Evolutionary conservation across 2,797 vertebrate species (phyloP).

Genomic region (Knipowitschia caucasica): DNA sequence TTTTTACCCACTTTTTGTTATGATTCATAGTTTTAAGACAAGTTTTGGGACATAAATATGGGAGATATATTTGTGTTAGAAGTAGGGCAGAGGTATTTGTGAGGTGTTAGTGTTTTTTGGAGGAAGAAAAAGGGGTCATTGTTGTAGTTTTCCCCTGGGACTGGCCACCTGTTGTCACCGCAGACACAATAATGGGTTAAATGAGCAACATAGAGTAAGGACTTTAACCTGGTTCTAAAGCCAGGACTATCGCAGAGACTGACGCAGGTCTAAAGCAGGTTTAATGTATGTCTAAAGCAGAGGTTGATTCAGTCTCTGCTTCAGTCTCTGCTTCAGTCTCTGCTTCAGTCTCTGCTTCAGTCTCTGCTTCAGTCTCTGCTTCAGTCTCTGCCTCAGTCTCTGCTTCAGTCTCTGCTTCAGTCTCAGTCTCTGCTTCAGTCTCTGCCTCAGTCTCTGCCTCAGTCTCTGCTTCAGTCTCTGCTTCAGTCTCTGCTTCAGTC

Average conservation of each 20-base stretch:
- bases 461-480: no score
- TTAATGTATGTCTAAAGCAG: not conserved
- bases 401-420: no score
- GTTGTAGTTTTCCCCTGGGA: conserved; percentile 14
- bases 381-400: no score
- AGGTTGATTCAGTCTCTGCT: no score
- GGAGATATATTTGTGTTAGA: rapidly evolving
- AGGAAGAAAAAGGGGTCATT: not conserved
- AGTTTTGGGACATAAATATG: not conserved
- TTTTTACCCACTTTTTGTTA: conserved; percentile 23
- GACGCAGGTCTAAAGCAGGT: not conserved
- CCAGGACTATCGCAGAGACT: no score
- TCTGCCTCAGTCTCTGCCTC: no score
- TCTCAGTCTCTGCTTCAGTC: no score
- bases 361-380: no score
- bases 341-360: no score
- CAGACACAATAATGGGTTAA: not conserved
- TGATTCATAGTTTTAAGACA: not conserved
- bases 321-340: no score
- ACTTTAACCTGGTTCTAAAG: not conserved
- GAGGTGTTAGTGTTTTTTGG: not conserved
- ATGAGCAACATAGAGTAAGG: not conserved
- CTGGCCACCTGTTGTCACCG: conserved; percentile 44
- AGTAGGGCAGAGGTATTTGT: not conserved
- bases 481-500: no score